A percentile compares a stretch with the other conserved stretches of the same genome.
Conservation (phyloP, 92 coral and sea anemone species). For the Palythoa grandis region DNA sequence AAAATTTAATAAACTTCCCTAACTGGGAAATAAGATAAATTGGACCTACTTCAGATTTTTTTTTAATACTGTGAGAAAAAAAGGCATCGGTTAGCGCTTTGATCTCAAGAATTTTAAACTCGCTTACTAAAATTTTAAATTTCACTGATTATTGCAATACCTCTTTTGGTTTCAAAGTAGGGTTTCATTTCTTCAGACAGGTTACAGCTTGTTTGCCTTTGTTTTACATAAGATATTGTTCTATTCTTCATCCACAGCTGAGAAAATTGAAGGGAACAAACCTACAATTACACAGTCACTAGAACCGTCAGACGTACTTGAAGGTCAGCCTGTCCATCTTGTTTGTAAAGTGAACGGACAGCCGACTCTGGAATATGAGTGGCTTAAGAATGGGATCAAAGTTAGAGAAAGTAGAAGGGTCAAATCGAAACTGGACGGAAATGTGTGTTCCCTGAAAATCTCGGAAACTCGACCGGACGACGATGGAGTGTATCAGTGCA, state of each 20-base stretch:
- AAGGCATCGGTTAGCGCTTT: no score
- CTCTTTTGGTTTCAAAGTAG: no score
- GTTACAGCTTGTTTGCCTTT: no score
- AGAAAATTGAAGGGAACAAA: constrained; percentile 58
- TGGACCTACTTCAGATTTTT: no score
- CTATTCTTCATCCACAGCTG: constrained; percentile 46
- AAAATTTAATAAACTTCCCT: no score
- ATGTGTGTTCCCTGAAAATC: constrained; percentile 54
- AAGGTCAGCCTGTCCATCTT: constrained; percentile 73
- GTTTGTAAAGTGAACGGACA: constrained; percentile 67
- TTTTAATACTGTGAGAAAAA: no score
- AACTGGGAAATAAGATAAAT: no score
- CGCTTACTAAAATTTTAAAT: no score
- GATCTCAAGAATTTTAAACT: background rate
- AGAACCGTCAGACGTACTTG: constrained; percentile 72
- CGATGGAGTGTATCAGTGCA: constrained; percentile 81
- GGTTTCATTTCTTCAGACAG: background rate
- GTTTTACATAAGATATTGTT: background rate
- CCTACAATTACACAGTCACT: constrained; percentile 75
- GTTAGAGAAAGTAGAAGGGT: constrained; percentile 75
- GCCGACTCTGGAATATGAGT: constrained; percentile 61
- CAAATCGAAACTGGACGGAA: constrained; percentile 67
- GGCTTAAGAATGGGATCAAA: constrained; percentile 73
- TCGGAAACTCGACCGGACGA: constrained; percentile 79
- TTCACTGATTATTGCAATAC: background rate